Evolutionary conservation across 1,140 invertebrate genomes (phyloP), one percentile per base, ranked within the genome.

Genomic region (Rhopalosiphum padi): DNA sequence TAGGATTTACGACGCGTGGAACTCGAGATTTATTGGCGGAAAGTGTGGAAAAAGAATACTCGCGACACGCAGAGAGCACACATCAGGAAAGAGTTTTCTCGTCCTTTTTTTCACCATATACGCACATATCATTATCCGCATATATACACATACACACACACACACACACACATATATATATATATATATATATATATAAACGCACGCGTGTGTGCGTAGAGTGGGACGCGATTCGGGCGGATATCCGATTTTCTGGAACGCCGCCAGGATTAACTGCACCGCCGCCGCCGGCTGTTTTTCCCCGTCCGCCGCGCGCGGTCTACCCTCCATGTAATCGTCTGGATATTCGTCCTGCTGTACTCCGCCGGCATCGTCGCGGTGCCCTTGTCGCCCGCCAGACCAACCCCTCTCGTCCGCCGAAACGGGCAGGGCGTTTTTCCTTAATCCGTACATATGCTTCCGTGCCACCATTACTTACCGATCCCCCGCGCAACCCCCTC

Each of bases 241-340:
- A 93, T 93, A 93, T 93, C 91, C 91, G 91, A 93, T 93, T 93
- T 93, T 53, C 91, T 93, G 91, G 91, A 86, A 93, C 82, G 46
- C 77, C 37, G 91, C 91, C 91, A 93, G 91, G 91, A 93, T 93
- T 93, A 93, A 93, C 91, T 93, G 82, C 91, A 93, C 82, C 48
- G 37, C 82, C 41, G 30, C 60, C 82, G 30, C 48, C 46, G 37
- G 46, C 91, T 37, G 88, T 89, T 89, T 83, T 91, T 46, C 41
- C 43, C 35, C 48, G n/a, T 48, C 46, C 11, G 41, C 35, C 15
- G 15, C 48, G 30, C n/a, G 23, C 48, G 23, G 35, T 83, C 43
- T 46, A 9, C 86, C 43, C 68, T 83, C 15, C 60, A 68, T n/a
- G 82, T 93, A 93, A 93, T 93, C 91, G 91, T 93, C 77, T 37